Evolutionary conservation across 2,113 vertebrate species (phyloP).

Genomic region (Hippoglossus stenolepis): DNA sequence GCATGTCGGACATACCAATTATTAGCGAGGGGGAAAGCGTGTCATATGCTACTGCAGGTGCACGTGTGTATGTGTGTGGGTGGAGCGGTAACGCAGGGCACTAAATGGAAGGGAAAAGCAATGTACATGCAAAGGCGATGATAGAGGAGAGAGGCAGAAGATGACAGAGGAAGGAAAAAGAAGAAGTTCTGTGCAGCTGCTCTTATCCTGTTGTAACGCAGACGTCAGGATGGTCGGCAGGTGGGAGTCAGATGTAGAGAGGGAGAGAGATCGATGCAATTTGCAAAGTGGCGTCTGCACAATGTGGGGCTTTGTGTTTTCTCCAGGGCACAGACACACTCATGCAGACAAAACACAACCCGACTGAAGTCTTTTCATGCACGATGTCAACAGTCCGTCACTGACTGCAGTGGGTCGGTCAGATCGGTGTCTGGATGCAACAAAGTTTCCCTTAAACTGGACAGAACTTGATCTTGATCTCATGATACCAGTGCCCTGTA

Average conservation of each 20-base stretch:
- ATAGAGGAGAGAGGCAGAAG: background rate
- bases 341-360: background rate
- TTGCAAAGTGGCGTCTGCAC: conserved; percentile 72
- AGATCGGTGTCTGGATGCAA: background rate
- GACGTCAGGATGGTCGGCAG: conserved; percentile 69
- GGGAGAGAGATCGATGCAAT: conserved; percentile 69
- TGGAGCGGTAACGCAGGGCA: background rate
- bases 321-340: conserved; percentile 41
- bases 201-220: conserved; percentile 28
- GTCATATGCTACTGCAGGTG: conserved; percentile 1
- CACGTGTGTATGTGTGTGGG: background rate
- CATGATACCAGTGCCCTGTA: no score
- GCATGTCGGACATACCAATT: conserved; percentile 36
- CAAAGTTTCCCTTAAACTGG: no score
- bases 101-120: background rate
- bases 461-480: no score
- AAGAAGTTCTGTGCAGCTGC: background rate
- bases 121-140: background rate
- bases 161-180: background rate
- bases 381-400: no score
- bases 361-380: no score
- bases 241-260: conserved; percentile 56
- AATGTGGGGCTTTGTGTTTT: conserved; percentile 62
- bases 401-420: background rate
- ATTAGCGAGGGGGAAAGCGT: conserved; percentile 17